Evolutionary conservation across 2,113 vertebrate genomes (phyloP).

Genomic region (Brachyhypopomus gauderio): DNA sequence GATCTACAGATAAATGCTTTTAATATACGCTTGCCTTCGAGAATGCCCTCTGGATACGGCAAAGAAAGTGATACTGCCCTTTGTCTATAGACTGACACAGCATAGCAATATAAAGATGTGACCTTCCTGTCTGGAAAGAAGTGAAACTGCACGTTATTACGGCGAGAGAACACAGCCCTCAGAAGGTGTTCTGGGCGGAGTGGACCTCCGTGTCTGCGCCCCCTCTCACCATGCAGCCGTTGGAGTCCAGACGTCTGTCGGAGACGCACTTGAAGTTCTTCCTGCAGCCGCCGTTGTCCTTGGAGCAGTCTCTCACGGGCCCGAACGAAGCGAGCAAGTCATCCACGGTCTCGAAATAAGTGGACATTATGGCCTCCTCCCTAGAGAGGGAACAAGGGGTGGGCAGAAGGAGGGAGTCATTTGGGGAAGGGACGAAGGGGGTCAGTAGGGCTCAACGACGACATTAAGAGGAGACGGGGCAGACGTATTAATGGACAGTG

Average conservation of each 20-base stretch:
- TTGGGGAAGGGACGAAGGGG: neutral
- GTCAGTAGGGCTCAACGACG: neutral
- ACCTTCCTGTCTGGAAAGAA: neutral
- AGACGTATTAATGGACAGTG: neutral
- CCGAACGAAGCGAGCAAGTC: constrained; percentile 95
- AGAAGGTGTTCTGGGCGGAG: too few relatives aligned
- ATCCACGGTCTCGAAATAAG: constrained; percentile 95
- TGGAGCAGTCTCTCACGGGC: constrained; percentile 92
- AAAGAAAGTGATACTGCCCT: too few relatives aligned
- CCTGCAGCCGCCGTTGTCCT: constrained; percentile 94
- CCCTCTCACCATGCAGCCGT: constrained; percentile 89
- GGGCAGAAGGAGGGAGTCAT: neutral
- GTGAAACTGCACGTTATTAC: neutral
- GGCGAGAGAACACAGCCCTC: neutral
- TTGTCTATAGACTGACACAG: too few relatives aligned
- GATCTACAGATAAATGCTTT: too few relatives aligned
- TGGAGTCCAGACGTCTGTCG: constrained; percentile 90
- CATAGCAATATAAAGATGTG: too few relatives aligned
- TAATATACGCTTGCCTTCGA: too few relatives aligned
- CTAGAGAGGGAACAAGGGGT: constrained; percentile 69
- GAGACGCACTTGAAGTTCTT: constrained; percentile 98
- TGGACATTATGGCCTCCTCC: constrained; percentile 96
- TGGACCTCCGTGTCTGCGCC: neutral
- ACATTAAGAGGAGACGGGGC: neutral
- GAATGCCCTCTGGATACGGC: too few relatives aligned